Evolutionary conservation across 2,113 vertebrate species (phyloP).

Genomic region (Oryzias javanicus): DNA sequence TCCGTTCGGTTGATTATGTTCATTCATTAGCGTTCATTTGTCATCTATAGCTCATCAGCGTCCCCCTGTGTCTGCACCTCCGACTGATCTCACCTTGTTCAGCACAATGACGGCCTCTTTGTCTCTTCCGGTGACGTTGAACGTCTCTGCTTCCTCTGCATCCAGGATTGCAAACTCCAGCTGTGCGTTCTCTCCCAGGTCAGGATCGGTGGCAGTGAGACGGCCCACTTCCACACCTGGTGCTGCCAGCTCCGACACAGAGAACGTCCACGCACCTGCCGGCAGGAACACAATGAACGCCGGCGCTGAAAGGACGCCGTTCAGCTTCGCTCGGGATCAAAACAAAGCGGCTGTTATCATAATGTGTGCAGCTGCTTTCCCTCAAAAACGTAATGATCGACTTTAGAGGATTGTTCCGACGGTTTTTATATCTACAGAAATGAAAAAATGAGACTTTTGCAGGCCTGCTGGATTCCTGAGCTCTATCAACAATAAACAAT

Average conservation of each 20-base stretch:
- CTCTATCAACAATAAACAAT: too few relatives aligned
- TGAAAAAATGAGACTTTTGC: too few relatives aligned
- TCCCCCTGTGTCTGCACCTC: not conserved
- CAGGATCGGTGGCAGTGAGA: constrained; percentile 83
- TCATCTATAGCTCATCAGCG: constrained; percentile 2
- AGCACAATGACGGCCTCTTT: constrained; percentile 83
- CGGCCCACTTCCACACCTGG: constrained; percentile 86
- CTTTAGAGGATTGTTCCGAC: constrained; percentile 3
- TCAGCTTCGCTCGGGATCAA: not conserved
- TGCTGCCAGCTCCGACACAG: constrained; percentile 82
- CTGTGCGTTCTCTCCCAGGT: constrained; percentile 84
- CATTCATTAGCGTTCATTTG: constrained; percentile 42
- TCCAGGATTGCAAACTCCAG: constrained; percentile 85
- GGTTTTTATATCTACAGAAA: too few relatives aligned
- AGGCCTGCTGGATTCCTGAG: too few relatives aligned
- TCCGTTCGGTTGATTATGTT: constrained; percentile 36
- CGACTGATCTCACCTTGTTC: constrained; percentile 74
- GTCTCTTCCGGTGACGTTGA: constrained; percentile 80
- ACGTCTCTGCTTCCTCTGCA: constrained; percentile 78
- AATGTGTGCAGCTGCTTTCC: constrained; percentile 7
- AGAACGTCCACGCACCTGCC: constrained; percentile 79
- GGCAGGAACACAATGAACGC: constrained; percentile 1
- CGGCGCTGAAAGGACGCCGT: constrained; percentile 1
- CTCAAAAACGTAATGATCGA: not conserved
- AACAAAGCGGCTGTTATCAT: constrained; percentile 1